Base-by-base conservation (phyloP, 2,797 vertebrate genomes). In the Brachyalestes nurse region DNA sequence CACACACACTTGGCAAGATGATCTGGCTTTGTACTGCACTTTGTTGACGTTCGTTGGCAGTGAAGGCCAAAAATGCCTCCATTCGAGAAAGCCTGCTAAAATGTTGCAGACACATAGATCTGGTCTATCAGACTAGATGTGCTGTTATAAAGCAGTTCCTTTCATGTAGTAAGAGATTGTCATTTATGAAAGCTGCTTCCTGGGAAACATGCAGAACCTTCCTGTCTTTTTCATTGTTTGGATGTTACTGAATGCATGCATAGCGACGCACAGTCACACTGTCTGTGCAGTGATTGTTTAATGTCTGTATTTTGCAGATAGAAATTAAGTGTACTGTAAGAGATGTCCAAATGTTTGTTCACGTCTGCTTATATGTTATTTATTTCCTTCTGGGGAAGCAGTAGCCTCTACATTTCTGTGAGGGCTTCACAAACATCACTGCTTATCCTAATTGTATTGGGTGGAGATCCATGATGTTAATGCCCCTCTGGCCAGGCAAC, bases 71-170 rank as follows among this genome's bases (percentile, higher is more conserved):
- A 47, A 47, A 49, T 23, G n/a, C 8, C 16, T 71, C 47, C 13
- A 14, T 70, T 70, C 49, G 45, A 51, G 21, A 72, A 40, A n/a
- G 49, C 28, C 9, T 28, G 16, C 13, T 17, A 51, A 53, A 71
- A 53, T 19, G 70, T 55, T 72, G n/a, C 14, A 55, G 70, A 34
- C 70, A 72, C 49, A 51, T 66, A 40, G 45, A 71, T 17, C 47
- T 71, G 3, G 17, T 55, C 49, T 51, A 28, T 23, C 69, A 17
- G 23, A 2, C 23, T 47, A 47, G 42, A 47, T 21, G 12, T 5
- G 25, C 25, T 7, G 28, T 16, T 14, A 62, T 34, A 6, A 62
- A 62, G 12, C 5, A 1, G 19, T 17, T 61, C 14, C 19, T 17
- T 62, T 62, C 60, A 62, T 62, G 58, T 25, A 25, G n/a, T 14